Conservation (phyloP, 1,140 invertebrate genomes). For the Drosophila parvula region DNA sequence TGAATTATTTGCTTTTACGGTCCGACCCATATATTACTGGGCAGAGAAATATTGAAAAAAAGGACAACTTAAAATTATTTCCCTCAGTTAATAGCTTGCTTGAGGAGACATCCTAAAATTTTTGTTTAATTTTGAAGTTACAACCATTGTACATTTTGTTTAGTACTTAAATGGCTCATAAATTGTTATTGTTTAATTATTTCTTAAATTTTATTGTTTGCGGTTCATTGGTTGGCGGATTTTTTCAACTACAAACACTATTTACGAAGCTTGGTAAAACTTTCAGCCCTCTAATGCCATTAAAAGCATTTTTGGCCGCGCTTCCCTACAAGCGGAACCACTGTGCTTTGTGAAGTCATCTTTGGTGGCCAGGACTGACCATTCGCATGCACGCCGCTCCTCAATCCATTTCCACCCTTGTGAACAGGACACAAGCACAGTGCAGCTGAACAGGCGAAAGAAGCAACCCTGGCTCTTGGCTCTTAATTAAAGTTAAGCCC, state of each 20-base stretch:
- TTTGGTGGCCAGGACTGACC: slow-evolving; percentile 33
- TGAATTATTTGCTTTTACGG: slow-evolving; percentile 25
- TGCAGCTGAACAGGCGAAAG: slow-evolving; percentile 13
- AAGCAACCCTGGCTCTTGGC: slow-evolving; percentile 60
- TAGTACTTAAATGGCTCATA: too few species aligned
- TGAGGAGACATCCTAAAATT: too few species aligned
- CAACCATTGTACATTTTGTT: slow-evolving; percentile 24
- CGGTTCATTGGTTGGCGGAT: too few species aligned
- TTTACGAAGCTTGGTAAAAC: too few species aligned
- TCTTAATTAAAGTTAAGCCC: slow-evolving; percentile 84
- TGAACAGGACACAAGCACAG: slow-evolving; percentile 3
- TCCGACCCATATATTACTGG: slow-evolving; percentile 25
- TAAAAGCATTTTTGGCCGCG: too few species aligned
- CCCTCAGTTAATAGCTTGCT: slow-evolving; percentile 7
- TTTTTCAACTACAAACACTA: too few species aligned
- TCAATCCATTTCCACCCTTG: slow-evolving; percentile 46
- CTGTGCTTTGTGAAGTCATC: too few species aligned
- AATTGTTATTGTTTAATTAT: too few species aligned
- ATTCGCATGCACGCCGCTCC: slow-evolving; percentile 44
- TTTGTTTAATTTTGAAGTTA: slow-evolving; percentile 10
- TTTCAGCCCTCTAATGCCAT: too few species aligned
- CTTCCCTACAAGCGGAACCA: too few species aligned
- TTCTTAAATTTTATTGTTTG: too few species aligned
- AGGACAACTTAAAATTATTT: slow-evolving; percentile 21
- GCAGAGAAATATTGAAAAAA: slow-evolving; percentile 27